Evolutionary conservation across 2,113 vertebrate species (phyloP).

Genomic region (Triplophysa tibetana): DNA sequence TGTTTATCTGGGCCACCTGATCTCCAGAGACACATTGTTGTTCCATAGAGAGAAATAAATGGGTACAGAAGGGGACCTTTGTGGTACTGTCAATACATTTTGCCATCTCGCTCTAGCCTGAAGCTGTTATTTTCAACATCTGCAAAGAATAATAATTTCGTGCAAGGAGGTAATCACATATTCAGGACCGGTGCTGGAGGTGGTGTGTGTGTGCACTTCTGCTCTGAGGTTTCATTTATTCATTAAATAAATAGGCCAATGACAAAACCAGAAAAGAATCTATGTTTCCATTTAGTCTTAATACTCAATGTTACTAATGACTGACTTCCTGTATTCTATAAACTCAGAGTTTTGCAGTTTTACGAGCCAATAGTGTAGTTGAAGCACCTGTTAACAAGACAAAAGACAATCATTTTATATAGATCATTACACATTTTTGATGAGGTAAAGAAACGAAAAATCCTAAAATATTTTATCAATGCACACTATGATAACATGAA

Average conservation of each 20-base stretch:
- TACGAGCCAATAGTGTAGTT: not conserved
- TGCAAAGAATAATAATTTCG: conserved; percentile 18
- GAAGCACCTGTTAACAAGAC: not conserved
- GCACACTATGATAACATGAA: not conserved
- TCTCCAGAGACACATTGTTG: conserved; percentile 33
- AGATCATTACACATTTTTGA: too few relatives aligned
- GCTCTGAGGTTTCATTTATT: not conserved
- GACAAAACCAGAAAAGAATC: not conserved
- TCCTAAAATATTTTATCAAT: not conserved
- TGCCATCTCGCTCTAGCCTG: conserved; percentile 8
- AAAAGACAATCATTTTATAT: too few relatives aligned
- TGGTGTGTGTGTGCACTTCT: not conserved
- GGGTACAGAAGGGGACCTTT: conserved; percentile 5
- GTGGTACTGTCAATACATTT: conserved; percentile 5
- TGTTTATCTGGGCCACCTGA: conserved; percentile 53
- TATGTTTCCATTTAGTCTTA: not conserved
- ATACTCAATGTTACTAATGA: not conserved
- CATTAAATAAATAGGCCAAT: conserved; percentile 16
- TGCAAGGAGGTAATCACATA: not conserved
- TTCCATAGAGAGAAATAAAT: conserved; percentile 38
- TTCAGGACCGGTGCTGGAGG: too few relatives aligned
- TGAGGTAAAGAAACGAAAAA: not conserved
- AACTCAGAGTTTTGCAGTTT: not conserved
- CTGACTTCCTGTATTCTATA: not conserved
- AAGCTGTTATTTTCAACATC: conserved; percentile 14